A percentile compares a stretch with the other conserved stretches of the same genome.
Evolutionary conservation across 1,140 invertebrate genomes (phyloP).

Genomic region (Drosophila santomea): DNA sequence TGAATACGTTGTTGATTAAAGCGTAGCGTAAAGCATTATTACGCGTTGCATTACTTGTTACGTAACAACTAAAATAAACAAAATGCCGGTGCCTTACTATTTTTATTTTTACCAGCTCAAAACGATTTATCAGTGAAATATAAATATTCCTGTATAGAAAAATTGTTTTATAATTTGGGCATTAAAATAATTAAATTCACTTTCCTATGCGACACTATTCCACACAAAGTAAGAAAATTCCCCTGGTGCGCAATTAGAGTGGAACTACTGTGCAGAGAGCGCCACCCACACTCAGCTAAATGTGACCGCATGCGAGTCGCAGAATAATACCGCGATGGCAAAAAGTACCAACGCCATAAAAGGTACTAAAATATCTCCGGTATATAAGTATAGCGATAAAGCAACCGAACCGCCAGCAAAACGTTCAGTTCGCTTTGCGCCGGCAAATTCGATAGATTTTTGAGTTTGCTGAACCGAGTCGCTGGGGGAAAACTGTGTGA

Average conservation of each 20-base stretch:
- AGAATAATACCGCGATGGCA: not conserved
- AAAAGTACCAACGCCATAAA: not conserved
- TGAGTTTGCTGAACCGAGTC: constrained; percentile 1
- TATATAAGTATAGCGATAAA: not conserved
- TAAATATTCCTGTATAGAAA: no score
- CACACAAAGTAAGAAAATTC: no score
- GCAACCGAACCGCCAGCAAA: not conserved
- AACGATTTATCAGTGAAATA: no score
- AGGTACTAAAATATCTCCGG: not conserved
- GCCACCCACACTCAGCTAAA: not conserved
- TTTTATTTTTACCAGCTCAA: no score
- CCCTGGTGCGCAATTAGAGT: no score
- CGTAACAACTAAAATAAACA: no score
- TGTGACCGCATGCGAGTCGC: not conserved
- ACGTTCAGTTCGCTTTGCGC: constrained; percentile 17
- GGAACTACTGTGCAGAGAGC: not conserved
- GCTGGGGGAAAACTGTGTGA: constrained; percentile 24
- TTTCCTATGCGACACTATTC: not conserved
- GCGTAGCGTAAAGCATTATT: no score
- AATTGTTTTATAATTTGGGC: no score
- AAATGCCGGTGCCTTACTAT: no score
- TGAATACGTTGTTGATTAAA: no score
- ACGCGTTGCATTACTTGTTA: no score
- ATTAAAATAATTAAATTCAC: no score
- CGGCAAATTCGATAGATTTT: constrained; percentile 23